Base-by-base conservation (phyloP, 2,888 invertebrate genomes). In the Maniola hyperantus region DNA sequence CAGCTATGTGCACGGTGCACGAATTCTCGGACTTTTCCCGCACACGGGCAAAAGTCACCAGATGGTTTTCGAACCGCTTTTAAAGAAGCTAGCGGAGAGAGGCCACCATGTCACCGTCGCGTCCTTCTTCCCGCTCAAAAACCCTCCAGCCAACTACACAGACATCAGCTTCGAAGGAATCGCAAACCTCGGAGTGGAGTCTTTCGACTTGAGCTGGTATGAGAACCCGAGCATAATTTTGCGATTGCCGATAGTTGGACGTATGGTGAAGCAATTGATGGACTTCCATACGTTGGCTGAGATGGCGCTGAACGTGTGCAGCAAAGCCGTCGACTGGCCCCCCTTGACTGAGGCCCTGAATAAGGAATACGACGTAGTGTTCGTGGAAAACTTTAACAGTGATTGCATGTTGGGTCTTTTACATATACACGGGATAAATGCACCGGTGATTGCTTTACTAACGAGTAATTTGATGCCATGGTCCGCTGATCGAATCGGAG, bases 1-100 rank as follows among this genome's bases (percentile, higher is more conserved):
- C 34, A 74, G 78, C 71, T 68, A 84, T 80, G 85, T 74, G 1
- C 69, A 79, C 68, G 69, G 88, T 68, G 92, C 89, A 51, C 66
- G 72, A 6, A 73, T 76, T 10, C 71, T 76, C 39, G 76, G 72
- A 6, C 80, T 94, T 0, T 94, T 95, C 74, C 93, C 94, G 0
- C 93, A 94, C 75, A 89, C 92, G 0, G 94, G 94, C 0, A 93
- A 92, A 70, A 95, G 95, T 73, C 95, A 95, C 74, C 95, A 94
- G 74, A 90, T 93, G 79, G 93, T 94, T 0, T 94, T 94, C 77
- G 90, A 93, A 57, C 93, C 93, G 0, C 81, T 95, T 1, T 76
- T 95, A 10, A 86, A 85, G 57, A 92, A 87, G 57, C 78, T 95
- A 64, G 93, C 93, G 0, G 84, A 86, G 48, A 88, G 92, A 51